A percentile compares a stretch with the other conserved stretches of the same genome.
phyloP scores from a whole-genome alignment of 2,797 vertebrate genomes.

The Pteropus rufus region DNA sequence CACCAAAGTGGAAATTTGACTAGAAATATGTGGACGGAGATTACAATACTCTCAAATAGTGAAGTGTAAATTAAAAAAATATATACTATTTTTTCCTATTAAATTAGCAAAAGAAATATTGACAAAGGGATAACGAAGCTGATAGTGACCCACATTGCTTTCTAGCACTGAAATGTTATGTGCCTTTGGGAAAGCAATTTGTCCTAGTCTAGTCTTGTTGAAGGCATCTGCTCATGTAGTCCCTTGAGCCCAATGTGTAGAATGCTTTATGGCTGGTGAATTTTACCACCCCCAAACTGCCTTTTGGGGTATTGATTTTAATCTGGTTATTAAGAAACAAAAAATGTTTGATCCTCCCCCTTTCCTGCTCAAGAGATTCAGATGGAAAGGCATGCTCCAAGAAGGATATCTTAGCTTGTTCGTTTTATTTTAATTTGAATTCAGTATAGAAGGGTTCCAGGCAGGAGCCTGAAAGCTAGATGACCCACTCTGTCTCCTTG shows the following conservation, averaged over 20 bases:
- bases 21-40: not conserved
- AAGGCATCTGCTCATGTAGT: not conserved
- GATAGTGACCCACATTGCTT: not conserved
- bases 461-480: not conserved
- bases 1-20: not conserved
- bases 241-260: not conserved
- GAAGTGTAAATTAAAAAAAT: not conserved
- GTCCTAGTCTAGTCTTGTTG: not conserved
- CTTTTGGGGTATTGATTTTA: not conserved
- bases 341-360: not conserved
- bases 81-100: not conserved
- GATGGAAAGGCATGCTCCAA: not conserved
- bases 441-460: not conserved
- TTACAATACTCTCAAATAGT: not conserved
- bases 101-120: slow-evolving; percentile 3
- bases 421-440: not conserved
- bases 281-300: not conserved
- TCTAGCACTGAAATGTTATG: not conserved
- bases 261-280: not conserved
- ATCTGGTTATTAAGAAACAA: not conserved
- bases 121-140: not conserved
- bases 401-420: not conserved
- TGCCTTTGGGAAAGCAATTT: not conserved
- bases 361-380: not conserved
- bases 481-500: not conserved